Conservation (phyloP, 2,797 vertebrate species). For the Danionella dracula region DNA sequence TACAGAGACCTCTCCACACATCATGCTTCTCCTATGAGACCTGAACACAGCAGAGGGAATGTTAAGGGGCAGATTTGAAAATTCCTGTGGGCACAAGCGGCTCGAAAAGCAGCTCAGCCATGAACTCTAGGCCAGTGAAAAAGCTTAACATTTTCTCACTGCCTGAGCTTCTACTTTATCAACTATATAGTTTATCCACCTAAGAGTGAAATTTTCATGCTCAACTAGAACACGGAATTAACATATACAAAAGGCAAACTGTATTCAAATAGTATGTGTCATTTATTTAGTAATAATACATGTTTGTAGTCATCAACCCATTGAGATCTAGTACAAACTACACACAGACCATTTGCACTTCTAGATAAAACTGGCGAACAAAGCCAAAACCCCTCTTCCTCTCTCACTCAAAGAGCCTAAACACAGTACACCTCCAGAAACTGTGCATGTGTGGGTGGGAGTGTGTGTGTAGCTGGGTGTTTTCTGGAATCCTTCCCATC, state of each 20-base stretch:
- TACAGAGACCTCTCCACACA: not conserved
- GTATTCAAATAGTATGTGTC: not conserved
- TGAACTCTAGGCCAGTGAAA: slow-evolving; percentile 1
- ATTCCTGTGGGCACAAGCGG: not conserved
- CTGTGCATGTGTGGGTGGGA: not conserved
- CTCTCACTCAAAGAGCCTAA: not conserved
- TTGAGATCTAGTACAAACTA: no score
- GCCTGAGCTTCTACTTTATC: slow-evolving; percentile 22
- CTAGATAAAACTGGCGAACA: not conserved
- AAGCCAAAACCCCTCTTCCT: not conserved
- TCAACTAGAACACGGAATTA: slow-evolving; percentile 23
- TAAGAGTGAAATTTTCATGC: slow-evolving; percentile 33
- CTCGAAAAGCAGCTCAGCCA: not conserved
- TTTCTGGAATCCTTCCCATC: slow-evolving; percentile 43
- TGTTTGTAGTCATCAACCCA: no score
- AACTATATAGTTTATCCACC: no score
- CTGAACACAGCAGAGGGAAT: not conserved
- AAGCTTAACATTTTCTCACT: slow-evolving; percentile 1
- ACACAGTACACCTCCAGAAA: slow-evolving; percentile 4
- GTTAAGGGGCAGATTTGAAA: not conserved
- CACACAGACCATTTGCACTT: no score
- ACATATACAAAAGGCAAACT: not conserved
- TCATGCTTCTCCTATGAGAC: not conserved
- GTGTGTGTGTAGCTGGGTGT: not conserved
- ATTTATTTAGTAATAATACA: no score